Base-by-base conservation (phyloP, 2,888 invertebrate genomes). In the Drosophila austrosaltans region DNA sequence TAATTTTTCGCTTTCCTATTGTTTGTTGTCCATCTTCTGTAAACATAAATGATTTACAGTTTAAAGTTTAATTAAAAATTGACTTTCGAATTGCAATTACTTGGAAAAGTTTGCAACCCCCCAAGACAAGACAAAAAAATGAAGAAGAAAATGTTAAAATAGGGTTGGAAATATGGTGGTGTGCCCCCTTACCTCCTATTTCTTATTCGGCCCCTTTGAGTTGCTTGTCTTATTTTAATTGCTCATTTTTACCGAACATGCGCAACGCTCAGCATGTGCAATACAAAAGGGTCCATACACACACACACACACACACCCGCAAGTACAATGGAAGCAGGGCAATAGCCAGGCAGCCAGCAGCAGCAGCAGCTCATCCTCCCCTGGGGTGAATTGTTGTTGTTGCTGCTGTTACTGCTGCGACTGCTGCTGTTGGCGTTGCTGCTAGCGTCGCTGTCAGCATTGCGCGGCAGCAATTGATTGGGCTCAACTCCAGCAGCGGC, bases 401-500 rank as follows among this genome's bases (percentile, higher is more conserved):
- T 58, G 69, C 63, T 65, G 42, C 78, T 64, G 81, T 32, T 71
- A 66, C 69, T 82, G 74, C 70, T 58, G 71, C 66, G 71, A 82
- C 76, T 75, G 72, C 75, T 42, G 53, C 44, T 48, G 54, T 62
- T 36, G 36, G 39, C 56, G 69, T 69, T 63, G 53, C 78, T 65
- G 81, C 63, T 56, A 39, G 39, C 82, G 79, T 61, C 78, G 82
- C 84, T 60, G 80, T 71, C 63, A 58, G 72, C 82, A 75, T 71
- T 73, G 80, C 73, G 76, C 76, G 80, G 85, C 84, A 76, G 86
- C 85, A 87, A 85, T 87, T 85, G 85, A 87, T 85, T 85, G 85
- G 84, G 85, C 85, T 80, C 82, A 76, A 62, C 59, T 69, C 74
- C 44, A 48, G 48, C 48, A 80, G 77, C 72, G 81, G 82, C 85